These are phyloP conservation scores for Malthinus flaveolus DNA, from an alignment of 2,888 invertebrate genomes.

Conservation along the genomic window DNA sequence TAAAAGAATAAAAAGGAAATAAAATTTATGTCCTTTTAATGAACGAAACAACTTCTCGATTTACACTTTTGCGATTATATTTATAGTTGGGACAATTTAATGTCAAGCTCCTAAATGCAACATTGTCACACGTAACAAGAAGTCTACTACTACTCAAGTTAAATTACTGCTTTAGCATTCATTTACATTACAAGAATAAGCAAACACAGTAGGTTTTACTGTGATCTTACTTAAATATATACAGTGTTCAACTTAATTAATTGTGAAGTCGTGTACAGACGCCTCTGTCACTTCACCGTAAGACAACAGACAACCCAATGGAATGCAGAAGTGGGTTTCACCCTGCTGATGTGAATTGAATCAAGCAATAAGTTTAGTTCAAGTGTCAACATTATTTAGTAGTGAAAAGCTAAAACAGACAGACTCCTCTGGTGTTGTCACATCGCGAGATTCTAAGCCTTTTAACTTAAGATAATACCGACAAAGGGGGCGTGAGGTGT, in stretches of 20 bases:
- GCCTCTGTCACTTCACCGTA: constrained; percentile 18
- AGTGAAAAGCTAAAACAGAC: constrained; percentile 17
- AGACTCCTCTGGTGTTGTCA: constrained; percentile 13
- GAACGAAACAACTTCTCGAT: too few species aligned
- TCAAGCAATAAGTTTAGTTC: constrained; percentile 23
- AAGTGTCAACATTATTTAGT: constrained; percentile 19
- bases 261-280: constrained; percentile 20
- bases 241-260: constrained; percentile 25
- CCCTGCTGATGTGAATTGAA: constrained; percentile 19
- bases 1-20: too few species aligned
- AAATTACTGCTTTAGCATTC: constrained; percentile 22
- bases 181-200: constrained; percentile 14
- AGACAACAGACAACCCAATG: constrained; percentile 12
- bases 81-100: too few species aligned
- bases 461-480: constrained; percentile 3
- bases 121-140: background rate
- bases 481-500: background rate
- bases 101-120: background rate
- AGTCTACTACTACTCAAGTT: constrained; percentile 12
- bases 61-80: too few species aligned
- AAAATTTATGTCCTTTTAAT: too few species aligned
- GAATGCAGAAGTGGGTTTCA: constrained; percentile 13
- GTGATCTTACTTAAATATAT: constrained; percentile 24
- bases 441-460: constrained; percentile 10
- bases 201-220: constrained; percentile 21